A percentile compares a stretch with the other conserved stretches of the same genome.
Evolutionary conservation across 2,797 vertebrate genomes (phyloP).

Genomic region (Pseudochirops corinnae): DNA sequence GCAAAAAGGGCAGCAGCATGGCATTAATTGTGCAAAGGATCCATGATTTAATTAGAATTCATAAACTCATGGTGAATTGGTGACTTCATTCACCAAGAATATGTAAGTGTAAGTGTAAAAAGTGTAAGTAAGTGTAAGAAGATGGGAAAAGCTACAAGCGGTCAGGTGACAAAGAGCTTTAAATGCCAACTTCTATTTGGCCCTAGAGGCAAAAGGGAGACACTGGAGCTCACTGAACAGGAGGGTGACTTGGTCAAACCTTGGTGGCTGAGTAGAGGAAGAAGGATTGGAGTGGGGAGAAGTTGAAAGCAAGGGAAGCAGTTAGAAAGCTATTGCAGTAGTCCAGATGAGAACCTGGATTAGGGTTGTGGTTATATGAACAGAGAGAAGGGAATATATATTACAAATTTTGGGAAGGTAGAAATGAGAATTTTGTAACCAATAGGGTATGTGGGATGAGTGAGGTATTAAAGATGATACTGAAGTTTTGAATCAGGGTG

Average conservation of each 20-base stretch:
- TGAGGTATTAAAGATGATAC: background rate
- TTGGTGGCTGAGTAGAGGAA: background rate
- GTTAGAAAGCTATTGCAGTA: background rate
- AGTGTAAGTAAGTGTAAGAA: background rate
- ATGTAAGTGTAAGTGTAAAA: background rate
- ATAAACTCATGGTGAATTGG: no score
- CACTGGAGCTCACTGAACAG: background rate
- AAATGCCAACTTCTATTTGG: background rate
- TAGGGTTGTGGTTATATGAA: background rate
- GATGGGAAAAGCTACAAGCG: background rate
- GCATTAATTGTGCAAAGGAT: no score
- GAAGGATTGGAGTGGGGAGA: background rate
- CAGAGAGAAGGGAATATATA: background rate
- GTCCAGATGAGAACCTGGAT: background rate
- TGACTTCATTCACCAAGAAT: background rate
- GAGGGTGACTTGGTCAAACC: background rate
- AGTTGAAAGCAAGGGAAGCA: background rate
- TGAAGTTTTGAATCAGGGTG: background rate
- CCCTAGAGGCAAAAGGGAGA: background rate
- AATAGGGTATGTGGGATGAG: background rate
- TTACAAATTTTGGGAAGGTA: background rate
- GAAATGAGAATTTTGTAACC: background rate
- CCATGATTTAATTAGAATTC: no score
- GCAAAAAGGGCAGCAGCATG: background rate
- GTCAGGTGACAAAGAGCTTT: background rate